Evolutionary conservation across 2,797 vertebrate genomes (phyloP).

Genomic region (Anisognathus igniventris): DNA sequence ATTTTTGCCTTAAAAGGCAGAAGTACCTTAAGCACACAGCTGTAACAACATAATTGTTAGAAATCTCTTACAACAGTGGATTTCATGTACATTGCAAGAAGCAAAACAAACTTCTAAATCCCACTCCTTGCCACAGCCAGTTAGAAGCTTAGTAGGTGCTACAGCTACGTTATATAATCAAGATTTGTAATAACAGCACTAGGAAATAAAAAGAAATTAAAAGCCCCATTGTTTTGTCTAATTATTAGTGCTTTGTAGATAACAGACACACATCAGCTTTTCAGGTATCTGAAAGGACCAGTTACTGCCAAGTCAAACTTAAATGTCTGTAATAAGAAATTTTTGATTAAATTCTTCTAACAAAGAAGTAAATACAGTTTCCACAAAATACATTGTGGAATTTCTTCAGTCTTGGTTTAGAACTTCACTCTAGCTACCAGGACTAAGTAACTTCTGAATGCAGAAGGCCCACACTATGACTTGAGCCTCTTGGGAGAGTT

Average conservation of each 20-base stretch:
- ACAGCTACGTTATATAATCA: not conserved
- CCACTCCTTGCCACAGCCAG: not conserved
- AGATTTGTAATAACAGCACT: not conserved
- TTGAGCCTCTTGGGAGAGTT: not conserved
- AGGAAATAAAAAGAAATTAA: not conserved
- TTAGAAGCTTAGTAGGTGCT: not conserved
- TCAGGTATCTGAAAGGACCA: not conserved
- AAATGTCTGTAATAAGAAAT: not conserved
- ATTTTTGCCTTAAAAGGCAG: not conserved
- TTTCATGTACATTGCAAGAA: not conserved
- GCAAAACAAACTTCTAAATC: not conserved
- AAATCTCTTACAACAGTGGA: not conserved
- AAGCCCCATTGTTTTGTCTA: not conserved
- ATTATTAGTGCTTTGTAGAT: not conserved
- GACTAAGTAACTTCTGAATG: not conserved
- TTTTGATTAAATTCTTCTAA: not conserved
- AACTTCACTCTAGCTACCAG: not conserved
- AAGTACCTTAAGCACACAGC: not conserved
- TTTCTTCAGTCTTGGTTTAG: not conserved
- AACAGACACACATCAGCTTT: not conserved
- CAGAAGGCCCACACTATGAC: not conserved
- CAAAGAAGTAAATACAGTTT: not conserved
- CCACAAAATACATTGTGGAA: not conserved
- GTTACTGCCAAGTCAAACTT: not conserved
- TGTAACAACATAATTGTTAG: not conserved